These are phyloP conservation scores for Pyrgus malvae DNA, from an alignment of 2,888 invertebrate genomes.

Conservation along the genomic window DNA sequence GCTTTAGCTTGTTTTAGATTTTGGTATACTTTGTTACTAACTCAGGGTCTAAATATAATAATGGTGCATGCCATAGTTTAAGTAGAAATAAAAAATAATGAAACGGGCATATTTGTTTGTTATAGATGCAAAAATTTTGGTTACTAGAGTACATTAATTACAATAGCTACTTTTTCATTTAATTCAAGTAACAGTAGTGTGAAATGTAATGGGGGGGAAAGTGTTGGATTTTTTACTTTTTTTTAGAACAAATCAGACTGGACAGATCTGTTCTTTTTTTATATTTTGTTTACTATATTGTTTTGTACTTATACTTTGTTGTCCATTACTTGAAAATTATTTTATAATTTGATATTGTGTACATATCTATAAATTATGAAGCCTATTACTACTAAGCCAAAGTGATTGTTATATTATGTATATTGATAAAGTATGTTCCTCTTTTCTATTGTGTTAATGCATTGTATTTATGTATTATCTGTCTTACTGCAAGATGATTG, in stretches of 20 bases:
- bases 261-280: neutral
- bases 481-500: neutral
- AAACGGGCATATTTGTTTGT: conserved; percentile 13
- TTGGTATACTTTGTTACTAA: conserved; percentile 44
- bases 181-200: conserved; percentile 17
- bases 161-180: conserved; percentile 9
- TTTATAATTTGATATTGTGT: neutral
- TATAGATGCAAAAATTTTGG: conserved; percentile 25
- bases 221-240: neutral
- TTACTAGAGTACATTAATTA: conserved; percentile 6
- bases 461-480: neutral
- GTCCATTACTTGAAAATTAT: no score
- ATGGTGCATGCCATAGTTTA: conserved; percentile 73
- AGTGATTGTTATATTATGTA: conserved; percentile 15
- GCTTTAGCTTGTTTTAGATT: conserved; percentile 36
- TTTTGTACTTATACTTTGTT: neutral
- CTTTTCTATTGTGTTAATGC: neutral
- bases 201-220: conserved; percentile 23
- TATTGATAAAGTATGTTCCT: neutral
- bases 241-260: neutral
- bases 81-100: conserved; percentile 53
- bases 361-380: neutral
- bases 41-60: conserved; percentile 62
- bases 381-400: conserved; percentile 5
- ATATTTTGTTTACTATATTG: neutral